Evolutionary conservation across 2,888 invertebrate genomes (phyloP).

Genomic region (Tachina grossa): DNA sequence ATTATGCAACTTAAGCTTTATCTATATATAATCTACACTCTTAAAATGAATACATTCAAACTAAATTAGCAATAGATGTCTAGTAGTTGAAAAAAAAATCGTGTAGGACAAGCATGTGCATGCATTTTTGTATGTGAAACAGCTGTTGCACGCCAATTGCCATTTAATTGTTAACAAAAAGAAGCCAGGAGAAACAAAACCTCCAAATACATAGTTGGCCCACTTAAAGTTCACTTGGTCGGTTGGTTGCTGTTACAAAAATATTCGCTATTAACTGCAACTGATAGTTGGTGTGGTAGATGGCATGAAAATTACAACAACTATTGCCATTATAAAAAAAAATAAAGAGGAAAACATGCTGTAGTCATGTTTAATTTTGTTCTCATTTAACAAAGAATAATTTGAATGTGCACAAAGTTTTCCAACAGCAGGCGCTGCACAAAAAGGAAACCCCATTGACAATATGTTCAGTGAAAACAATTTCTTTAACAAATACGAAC

Average conservation of each 20-base stretch:
- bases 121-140: conserved; percentile 5
- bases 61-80: conserved; percentile 13
- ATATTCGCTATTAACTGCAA: conserved; percentile 4
- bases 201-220: conserved; percentile 53
- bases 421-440: background rate
- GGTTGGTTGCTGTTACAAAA: conserved; percentile 22
- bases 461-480: conserved; percentile 27
- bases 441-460: conserved; percentile 20
- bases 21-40: conserved; percentile 25
- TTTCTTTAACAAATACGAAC: conserved; percentile 2
- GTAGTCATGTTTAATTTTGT: conserved; percentile 54
- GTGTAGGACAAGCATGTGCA: background rate
- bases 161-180: conserved; percentile 51
- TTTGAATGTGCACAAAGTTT: background rate
- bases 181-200: background rate
- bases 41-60: background rate
- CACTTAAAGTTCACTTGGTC: conserved; percentile 58
- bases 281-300: conserved; percentile 7
- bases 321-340: background rate
- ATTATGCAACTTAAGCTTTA: conserved; percentile 33
- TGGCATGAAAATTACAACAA: conserved; percentile 20
- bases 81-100: background rate
- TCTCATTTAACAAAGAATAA: conserved; percentile 53
- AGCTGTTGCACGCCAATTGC: conserved; percentile 63
- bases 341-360: conserved; percentile 1